A percentile compares a stretch with the other conserved stretches of the same genome.
Conservation (phyloP, 2,888 invertebrate species). For the Dexiosoma caninum region DNA sequence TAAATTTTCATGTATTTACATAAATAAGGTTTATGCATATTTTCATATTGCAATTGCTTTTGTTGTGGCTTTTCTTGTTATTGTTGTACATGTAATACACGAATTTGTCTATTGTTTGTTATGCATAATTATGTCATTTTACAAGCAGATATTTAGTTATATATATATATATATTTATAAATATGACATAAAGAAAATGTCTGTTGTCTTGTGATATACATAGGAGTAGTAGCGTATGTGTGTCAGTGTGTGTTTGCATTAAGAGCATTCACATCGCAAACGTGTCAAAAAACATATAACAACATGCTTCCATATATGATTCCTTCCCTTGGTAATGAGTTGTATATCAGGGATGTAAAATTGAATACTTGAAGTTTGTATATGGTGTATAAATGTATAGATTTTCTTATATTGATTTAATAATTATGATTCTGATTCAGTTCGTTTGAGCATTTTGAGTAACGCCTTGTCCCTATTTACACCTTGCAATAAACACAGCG, state of each 20-base stretch:
- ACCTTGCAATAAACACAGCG: too few relatives aligned
- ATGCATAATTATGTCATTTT: constrained; percentile 59
- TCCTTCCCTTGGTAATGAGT: constrained; percentile 7
- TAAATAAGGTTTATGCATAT: constrained; percentile 5
- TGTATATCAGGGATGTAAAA: constrained; percentile 6
- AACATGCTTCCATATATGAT: constrained; percentile 20
- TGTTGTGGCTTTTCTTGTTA: constrained; percentile 2
- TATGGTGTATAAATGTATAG: too few relatives aligned
- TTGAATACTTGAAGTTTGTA: not conserved
- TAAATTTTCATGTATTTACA: constrained; percentile 32
- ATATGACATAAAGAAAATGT: constrained; percentile 31
- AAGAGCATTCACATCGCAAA: not conserved
- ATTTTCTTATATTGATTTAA: too few relatives aligned
- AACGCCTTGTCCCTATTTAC: too few relatives aligned
- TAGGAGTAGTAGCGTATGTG: not conserved
- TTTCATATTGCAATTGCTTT: constrained; percentile 12
- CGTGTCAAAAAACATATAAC: not conserved
- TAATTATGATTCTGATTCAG: too few relatives aligned
- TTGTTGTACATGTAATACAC: constrained; percentile 18
- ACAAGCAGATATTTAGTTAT: constrained; percentile 39
- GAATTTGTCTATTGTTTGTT: constrained; percentile 54
- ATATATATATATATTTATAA: constrained; percentile 17
- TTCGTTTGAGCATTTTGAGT: too few relatives aligned
- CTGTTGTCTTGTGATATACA: constrained; percentile 17
- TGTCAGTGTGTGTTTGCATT: not conserved